These are phyloP conservation scores for Pegoplata infirma DNA, from an alignment of 2,888 invertebrate genomes.

Conservation along the genomic window DNA sequence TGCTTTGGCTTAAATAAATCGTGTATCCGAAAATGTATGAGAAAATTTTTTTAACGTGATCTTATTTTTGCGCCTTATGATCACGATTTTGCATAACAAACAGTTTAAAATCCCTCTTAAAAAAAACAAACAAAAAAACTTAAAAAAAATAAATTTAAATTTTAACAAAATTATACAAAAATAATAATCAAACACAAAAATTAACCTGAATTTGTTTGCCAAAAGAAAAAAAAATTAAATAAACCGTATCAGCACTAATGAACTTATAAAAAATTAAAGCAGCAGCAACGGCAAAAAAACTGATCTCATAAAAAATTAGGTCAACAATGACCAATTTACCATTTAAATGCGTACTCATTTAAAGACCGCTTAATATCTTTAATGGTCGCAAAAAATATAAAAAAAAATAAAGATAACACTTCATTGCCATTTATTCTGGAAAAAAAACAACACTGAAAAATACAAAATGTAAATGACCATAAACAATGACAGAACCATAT, in stretches of 20 bases:
- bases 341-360: constrained; percentile 35
- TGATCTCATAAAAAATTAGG: constrained; percentile 70
- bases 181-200: constrained; percentile 33
- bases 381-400: not conserved
- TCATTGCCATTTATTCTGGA: constrained; percentile 27
- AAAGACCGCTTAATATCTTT: constrained; percentile 52
- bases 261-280: constrained; percentile 20
- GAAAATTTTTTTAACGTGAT: constrained; percentile 71
- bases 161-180: constrained; percentile 4
- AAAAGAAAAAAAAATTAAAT: constrained; percentile 1
- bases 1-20: constrained; percentile 51
- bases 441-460: constrained; percentile 15
- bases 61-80: constrained; percentile 77
- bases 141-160: not conserved
- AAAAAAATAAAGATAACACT: constrained; percentile 44
- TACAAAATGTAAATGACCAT: constrained; percentile 45
- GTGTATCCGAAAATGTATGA: constrained; percentile 48
- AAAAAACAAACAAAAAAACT: not conserved
- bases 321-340: constrained; percentile 67
- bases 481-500: constrained; percentile 58
- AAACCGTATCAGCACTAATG: constrained; percentile 9
- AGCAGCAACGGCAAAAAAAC: not conserved
- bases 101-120: constrained; percentile 30
- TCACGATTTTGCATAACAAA: constrained; percentile 70
- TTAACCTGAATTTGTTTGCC: constrained; percentile 24